Evolutionary conservation across 2,888 invertebrate species (phyloP).

Genomic region (Prosopocoilus inquinatus): DNA sequence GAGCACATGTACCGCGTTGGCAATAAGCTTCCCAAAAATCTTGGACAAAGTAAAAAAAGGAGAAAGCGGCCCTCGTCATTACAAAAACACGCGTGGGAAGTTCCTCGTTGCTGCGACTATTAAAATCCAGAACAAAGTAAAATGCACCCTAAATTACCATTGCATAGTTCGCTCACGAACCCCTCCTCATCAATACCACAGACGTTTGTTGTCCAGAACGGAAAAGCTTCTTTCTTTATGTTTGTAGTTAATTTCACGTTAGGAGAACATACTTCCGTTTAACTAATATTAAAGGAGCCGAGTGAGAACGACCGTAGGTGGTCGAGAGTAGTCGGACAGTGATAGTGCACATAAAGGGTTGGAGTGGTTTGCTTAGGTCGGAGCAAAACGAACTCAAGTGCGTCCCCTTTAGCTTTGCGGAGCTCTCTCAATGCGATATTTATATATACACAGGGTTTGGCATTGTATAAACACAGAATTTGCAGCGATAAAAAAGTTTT

Average conservation of each 20-base stretch:
- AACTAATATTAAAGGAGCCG: constrained; percentile 4
- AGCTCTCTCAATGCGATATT: no score
- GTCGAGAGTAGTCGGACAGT: no score
- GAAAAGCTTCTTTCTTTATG: constrained; percentile 10
- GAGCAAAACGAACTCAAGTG: neutral
- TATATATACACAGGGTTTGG: no score
- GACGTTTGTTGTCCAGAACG: constrained; percentile 1
- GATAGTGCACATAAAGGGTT: neutral
- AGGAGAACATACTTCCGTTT: constrained; percentile 4
- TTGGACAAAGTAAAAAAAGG: neutral
- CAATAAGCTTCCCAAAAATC: neutral
- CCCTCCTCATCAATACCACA: neutral
- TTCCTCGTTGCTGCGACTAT: neutral
- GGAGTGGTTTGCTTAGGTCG: neutral
- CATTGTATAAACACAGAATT: no score
- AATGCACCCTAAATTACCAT: neutral
- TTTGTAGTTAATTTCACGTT: constrained; percentile 8
- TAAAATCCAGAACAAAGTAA: neutral
- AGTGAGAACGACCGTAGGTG: constrained; percentile 7
- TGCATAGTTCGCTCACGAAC: neutral
- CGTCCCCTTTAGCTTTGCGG: no score
- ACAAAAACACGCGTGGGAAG: constrained; percentile 7
- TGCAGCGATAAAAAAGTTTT: constrained; percentile 6
- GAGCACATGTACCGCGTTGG: neutral
- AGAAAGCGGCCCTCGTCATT: neutral